phyloP scores from a whole-genome alignment of 2,797 vertebrate species.

The Urosaurus nigricauda region DNA sequence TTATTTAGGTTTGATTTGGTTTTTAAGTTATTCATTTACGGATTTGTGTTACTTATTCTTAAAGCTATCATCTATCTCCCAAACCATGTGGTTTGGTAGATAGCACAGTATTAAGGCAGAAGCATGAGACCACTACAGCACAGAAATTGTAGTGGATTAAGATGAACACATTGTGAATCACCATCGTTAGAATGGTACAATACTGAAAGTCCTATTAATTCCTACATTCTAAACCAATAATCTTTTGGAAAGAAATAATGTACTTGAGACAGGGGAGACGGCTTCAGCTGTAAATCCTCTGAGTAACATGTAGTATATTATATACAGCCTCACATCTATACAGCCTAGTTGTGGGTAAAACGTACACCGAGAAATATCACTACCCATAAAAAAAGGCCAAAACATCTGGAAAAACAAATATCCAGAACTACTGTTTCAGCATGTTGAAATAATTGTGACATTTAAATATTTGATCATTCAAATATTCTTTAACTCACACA shows the following conservation, averaged over 20 bases:
- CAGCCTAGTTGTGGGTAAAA: background rate
- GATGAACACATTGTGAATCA: background rate
- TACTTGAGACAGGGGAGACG: background rate
- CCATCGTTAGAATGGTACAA: rapidly evolving
- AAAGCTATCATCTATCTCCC: conserved; percentile 35
- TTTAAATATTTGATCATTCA: background rate
- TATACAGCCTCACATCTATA: too few species aligned
- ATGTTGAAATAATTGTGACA: background rate
- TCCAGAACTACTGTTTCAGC: background rate
- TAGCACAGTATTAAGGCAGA: background rate
- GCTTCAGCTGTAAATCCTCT: background rate
- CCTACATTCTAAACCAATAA: background rate
- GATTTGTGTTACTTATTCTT: conserved; percentile 37
- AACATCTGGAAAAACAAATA: too few species aligned
- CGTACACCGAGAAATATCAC: too few species aligned
- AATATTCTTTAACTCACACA: background rate
- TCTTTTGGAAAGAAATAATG: background rate
- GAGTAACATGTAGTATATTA: background rate
- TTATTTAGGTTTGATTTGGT: background rate
- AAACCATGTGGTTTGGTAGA: conserved; percentile 5
- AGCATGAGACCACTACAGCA: background rate
- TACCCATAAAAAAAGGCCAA: too few species aligned
- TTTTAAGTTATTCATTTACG: background rate
- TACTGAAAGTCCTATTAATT: conserved; percentile 23
- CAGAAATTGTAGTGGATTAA: background rate